These are phyloP conservation scores for Melanotaenia boesemani DNA, from an alignment of 2,797 vertebrate genomes.

Conservation along the genomic window DNA sequence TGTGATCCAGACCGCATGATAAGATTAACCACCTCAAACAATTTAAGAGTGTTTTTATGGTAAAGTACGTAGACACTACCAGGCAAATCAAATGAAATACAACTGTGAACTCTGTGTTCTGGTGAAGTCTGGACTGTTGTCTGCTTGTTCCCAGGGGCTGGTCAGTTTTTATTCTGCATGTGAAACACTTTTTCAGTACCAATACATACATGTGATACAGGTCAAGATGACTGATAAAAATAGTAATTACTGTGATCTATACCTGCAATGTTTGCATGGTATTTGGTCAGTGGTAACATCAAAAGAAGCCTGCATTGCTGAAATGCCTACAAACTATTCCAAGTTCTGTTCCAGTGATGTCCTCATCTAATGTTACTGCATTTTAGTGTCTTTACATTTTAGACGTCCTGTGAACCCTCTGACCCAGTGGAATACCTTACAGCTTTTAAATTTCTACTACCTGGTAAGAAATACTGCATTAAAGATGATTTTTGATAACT, in stretches of 20 bases:
- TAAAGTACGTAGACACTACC: no score
- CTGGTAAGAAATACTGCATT: background rate
- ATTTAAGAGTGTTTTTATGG: no score
- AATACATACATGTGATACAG: background rate
- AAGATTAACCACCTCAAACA: no score
- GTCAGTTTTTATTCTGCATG: background rate
- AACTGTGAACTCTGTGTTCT: no score
- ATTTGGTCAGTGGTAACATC: constrained; percentile 3
- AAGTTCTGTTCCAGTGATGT: constrained; percentile 17
- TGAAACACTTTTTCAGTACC: background rate
- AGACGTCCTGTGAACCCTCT: constrained; percentile 5
- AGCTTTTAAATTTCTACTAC: constrained; percentile 3
- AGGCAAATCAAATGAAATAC: no score
- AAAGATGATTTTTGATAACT: background rate
- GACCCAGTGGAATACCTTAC: constrained; percentile 20
- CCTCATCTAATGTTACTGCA: constrained; percentile 52
- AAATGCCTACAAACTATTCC: constrained; percentile 18
- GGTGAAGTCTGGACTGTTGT: background rate
- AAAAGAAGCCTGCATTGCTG: constrained; percentile 35
- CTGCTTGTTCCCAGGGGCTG: no score
- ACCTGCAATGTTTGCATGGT: background rate
- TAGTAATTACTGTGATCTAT: background rate
- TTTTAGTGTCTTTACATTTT: constrained; percentile 42
- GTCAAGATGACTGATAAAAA: background rate
- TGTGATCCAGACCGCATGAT: no score